These are phyloP conservation scores for Pyrgus malvae DNA, from an alignment of 2,888 invertebrate species.

Conservation along the genomic window DNA sequence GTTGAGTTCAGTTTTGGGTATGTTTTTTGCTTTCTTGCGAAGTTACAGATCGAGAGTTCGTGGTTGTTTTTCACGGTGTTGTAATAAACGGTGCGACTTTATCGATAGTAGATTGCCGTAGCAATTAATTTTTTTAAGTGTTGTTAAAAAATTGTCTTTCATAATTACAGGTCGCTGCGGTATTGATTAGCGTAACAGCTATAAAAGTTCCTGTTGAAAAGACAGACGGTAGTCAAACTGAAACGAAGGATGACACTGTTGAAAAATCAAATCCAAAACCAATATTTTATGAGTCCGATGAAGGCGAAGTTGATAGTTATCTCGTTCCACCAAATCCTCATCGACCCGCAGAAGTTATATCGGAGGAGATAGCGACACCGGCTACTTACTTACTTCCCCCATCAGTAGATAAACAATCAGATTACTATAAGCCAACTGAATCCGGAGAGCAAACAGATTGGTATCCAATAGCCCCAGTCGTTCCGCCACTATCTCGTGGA, in stretches of 20 bases:
- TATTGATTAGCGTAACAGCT: slow-evolving; percentile 46
- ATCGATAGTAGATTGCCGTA: neutral
- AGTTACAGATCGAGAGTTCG: slow-evolving; percentile 6
- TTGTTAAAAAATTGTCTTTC: neutral
- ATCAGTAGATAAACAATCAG: slow-evolving; percentile 45
- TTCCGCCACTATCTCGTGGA: neutral
- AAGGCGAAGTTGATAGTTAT: slow-evolving; percentile 55
- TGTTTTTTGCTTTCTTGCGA: slow-evolving; percentile 33
- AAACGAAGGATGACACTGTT: neutral
- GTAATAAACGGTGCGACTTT: slow-evolving; percentile 1
- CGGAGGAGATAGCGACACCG: slow-evolving; percentile 51
- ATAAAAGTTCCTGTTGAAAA: slow-evolving; percentile 63
- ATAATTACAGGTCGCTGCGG: slow-evolving; percentile 56
- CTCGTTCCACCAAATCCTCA: slow-evolving; percentile 59
- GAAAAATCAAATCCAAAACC: slow-evolving; percentile 44
- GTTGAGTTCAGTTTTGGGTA: slow-evolving; percentile 41
- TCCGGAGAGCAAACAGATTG: slow-evolving; percentile 63
- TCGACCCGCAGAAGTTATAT: slow-evolving; percentile 46
- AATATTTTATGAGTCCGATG: slow-evolving; percentile 55
- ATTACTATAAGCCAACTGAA: slow-evolving; percentile 51
- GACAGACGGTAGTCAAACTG: slow-evolving; percentile 37
- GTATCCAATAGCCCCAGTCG: slow-evolving; percentile 59
- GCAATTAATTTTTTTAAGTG: neutral
- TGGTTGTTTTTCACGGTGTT: slow-evolving; percentile 17
- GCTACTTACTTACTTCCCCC: slow-evolving; percentile 68